A percentile compares a stretch with the other conserved stretches of the same genome.
These are phyloP conservation scores for Zingel zingel DNA, from an alignment of 2,113 vertebrate species.

Conservation along the genomic window DNA sequence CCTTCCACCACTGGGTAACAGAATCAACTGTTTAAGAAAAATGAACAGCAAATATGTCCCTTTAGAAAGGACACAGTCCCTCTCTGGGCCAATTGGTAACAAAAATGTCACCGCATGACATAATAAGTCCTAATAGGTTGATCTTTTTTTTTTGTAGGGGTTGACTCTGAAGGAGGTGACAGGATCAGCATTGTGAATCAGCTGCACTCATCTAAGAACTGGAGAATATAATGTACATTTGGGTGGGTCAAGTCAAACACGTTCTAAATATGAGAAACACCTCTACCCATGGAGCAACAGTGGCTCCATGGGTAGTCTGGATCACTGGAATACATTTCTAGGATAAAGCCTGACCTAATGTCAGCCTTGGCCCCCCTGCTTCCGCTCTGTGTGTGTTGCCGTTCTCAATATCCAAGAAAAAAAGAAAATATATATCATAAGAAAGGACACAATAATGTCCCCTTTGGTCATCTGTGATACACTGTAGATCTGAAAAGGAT, in stretches of 20 bases:
- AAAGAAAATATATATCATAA: neutral
- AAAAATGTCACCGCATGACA: neutral
- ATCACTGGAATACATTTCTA: too few species aligned
- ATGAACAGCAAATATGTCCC: neutral
- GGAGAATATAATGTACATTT: too few species aligned
- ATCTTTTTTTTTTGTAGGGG: neutral
- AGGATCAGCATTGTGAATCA: too few species aligned
- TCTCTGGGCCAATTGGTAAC: neutral
- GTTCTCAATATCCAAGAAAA: too few species aligned
- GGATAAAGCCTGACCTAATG: too few species aligned
- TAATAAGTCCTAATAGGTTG: neutral
- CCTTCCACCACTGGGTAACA: neutral
- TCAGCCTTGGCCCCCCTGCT: too few species aligned
- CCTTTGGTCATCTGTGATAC: neutral
- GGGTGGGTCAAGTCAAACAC: too few species aligned
- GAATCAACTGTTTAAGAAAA: neutral
- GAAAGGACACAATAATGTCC: neutral
- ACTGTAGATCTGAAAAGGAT: too few species aligned
- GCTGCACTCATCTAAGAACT: neutral
- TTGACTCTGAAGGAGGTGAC: neutral
- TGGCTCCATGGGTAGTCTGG: too few species aligned
- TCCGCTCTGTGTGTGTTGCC: too few species aligned
- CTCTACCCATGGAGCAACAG: too few species aligned
- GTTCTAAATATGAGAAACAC: neutral
- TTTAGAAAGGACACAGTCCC: neutral